phyloP scores from a whole-genome alignment of 2,113 vertebrate species.

The Ornithorhynchus anatinus region DNA sequence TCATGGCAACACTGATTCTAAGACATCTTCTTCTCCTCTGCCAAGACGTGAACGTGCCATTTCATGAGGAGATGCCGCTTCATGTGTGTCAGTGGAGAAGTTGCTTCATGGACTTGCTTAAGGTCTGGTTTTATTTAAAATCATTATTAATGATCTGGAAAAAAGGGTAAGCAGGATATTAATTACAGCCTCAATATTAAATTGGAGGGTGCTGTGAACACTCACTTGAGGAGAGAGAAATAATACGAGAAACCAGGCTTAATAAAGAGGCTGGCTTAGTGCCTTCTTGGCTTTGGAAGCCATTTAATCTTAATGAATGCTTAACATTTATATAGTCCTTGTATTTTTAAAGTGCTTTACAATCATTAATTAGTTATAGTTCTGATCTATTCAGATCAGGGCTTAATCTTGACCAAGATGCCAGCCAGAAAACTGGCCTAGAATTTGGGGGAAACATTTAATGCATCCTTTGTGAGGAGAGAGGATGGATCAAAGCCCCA shows the following conservation, averaged over 20 bases:
- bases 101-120: not conserved
- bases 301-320: not conserved
- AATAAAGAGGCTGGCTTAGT: not conserved
- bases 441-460: not conserved
- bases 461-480: too few relatives aligned
- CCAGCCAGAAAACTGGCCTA: not conserved
- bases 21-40: too few relatives aligned
- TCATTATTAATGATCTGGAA: not conserved
- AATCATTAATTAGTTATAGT: too few relatives aligned
- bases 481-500: too few relatives aligned
- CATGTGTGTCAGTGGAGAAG: not conserved
- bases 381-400: not conserved
- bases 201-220: not conserved
- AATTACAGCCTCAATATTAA: not conserved
- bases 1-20: too few relatives aligned
- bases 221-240: not conserved
- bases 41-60: too few relatives aligned
- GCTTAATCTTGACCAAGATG: not conserved
- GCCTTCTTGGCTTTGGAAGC: not conserved
- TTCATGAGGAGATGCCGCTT: too few relatives aligned
- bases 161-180: not conserved
- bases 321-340: not conserved
- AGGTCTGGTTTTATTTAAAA: not conserved
- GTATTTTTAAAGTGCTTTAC: not conserved
- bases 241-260: not conserved